Evolutionary conservation across 2,797 vertebrate species (phyloP), one percentile per base, ranked within the genome.

Genomic region (Podarcis siculus): DNA sequence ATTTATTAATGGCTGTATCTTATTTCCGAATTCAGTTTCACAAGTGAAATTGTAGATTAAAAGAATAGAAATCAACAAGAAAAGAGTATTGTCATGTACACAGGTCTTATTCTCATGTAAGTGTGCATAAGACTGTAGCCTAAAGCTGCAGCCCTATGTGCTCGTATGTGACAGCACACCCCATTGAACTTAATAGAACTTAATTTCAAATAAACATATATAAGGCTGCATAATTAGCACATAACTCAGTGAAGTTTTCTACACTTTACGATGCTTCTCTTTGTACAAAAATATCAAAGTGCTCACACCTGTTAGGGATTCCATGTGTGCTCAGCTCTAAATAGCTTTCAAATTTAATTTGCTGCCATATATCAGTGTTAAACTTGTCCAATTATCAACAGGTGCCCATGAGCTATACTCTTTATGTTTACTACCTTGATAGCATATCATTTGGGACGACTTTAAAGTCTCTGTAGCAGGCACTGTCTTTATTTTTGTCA

Each of bases 1-100:
- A 97, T 97, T 98, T 97, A 97, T 97, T 98, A 95, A 98, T 97
- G 94, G 23, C 39, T 91, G 95, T 97, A 93, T 97, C 96, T 94
- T 87, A 89, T 98, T 97, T 95, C 97, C 90, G 86, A 92, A 95
- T 90, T 96, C 93, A 91, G 92, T 97, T 98, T 97, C 97, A 95
- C 94, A 96, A 93, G 95, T 90, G 91, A 96, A 96, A 91, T 92
- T 82, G 73, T 92, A 87, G 90, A 92, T 94, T 79, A 78, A 88
- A 64, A 85, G 83, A 81, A 69, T 55, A 67, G 49, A 95, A 96
- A 93, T 90, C 85, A 92, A 90, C 90, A 89, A 87, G 66, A 86
- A 92, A 93, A 95, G 15, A 91, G 86, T 67, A 87, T 91, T 83
- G 84, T 82, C 78, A 58, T 91, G 83, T 35, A 73, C 17, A 73